Percentiles rank a stretch among this genome's conserved stretches.
phyloP scores from a whole-genome alignment of 2,113 vertebrate genomes.

The Grammomys dolichurus region DNA sequence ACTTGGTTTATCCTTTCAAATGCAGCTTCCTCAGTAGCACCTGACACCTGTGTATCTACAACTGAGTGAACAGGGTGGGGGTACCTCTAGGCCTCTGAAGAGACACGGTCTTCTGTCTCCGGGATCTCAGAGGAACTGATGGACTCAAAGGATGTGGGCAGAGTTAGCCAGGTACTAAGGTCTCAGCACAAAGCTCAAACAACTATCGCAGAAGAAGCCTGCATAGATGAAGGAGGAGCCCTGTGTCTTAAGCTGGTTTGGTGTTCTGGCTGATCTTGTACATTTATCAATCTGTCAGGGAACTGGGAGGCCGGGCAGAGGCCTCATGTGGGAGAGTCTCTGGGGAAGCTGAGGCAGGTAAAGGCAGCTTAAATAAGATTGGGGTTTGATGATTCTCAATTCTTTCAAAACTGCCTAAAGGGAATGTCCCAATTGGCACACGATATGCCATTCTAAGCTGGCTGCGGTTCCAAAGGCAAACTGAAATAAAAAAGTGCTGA shows the following conservation, averaged over 20 bases:
- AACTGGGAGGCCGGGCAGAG: background rate
- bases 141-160: background rate
- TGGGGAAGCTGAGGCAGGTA: background rate
- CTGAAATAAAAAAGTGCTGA: conserved; percentile 7
- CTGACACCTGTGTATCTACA: rapidly evolving
- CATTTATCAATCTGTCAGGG: background rate
- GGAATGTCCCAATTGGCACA: background rate
- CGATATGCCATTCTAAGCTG: background rate
- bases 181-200: background rate
- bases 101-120: background rate
- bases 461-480: conserved; percentile 16
- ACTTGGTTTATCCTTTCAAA: background rate
- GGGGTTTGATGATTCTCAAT: background rate
- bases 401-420: background rate
- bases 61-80: no score
- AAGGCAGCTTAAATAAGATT: background rate
- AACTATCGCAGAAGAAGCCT: background rate
- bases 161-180: background rate
- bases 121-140: background rate
- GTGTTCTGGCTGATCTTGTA: background rate
- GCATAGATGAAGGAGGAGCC: background rate
- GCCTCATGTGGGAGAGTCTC: background rate
- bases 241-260: background rate
- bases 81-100: background rate
- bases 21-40: background rate